These are phyloP conservation scores for Luperina testacea DNA, from an alignment of 2,888 invertebrate genomes.

Conservation along the genomic window DNA sequence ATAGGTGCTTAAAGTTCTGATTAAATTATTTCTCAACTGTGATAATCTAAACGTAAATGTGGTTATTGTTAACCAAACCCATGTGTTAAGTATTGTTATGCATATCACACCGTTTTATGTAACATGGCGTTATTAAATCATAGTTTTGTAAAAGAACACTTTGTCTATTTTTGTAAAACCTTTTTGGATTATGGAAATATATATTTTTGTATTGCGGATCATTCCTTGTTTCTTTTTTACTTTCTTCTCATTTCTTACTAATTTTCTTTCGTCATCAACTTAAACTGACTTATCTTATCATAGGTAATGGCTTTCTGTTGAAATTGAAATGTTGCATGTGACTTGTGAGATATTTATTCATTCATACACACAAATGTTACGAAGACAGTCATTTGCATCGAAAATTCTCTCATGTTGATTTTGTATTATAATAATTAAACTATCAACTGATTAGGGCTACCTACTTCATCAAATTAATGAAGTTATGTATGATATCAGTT, in stretches of 20 bases:
- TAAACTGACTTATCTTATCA: background rate
- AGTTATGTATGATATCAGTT: conserved; percentile 12
- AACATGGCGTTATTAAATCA: conserved; percentile 68
- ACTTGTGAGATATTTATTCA: conserved; percentile 13
- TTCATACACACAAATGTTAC: conserved; percentile 32
- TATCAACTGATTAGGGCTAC: background rate
- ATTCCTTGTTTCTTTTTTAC: conserved; percentile 67
- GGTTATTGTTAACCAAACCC: conserved; percentile 42
- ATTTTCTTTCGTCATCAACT: conserved; percentile 34
- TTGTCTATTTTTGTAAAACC: conserved; percentile 80
- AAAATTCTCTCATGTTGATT: conserved; percentile 6
- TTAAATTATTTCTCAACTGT: conserved; percentile 58
- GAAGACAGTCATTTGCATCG: conserved; percentile 29
- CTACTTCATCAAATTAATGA: conserved; percentile 1
- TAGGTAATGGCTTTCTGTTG: conserved; percentile 13
- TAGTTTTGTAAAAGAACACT: conserved; percentile 66
- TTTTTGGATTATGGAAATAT: conserved; percentile 73
- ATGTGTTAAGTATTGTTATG: conserved; percentile 47
- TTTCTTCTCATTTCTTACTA: conserved; percentile 46
- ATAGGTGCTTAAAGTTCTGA: conserved; percentile 49
- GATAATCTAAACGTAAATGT: conserved; percentile 59
- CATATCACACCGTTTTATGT: conserved; percentile 44
- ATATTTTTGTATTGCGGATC: conserved; percentile 68
- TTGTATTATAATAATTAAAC: background rate
- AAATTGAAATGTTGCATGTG: conserved; percentile 31